Percentiles rank a stretch among this genome's conserved stretches.
These are phyloP conservation scores for Philotrypesis tridentata DNA, from an alignment of 1,140 invertebrate genomes.

Conservation along the genomic window DNA sequence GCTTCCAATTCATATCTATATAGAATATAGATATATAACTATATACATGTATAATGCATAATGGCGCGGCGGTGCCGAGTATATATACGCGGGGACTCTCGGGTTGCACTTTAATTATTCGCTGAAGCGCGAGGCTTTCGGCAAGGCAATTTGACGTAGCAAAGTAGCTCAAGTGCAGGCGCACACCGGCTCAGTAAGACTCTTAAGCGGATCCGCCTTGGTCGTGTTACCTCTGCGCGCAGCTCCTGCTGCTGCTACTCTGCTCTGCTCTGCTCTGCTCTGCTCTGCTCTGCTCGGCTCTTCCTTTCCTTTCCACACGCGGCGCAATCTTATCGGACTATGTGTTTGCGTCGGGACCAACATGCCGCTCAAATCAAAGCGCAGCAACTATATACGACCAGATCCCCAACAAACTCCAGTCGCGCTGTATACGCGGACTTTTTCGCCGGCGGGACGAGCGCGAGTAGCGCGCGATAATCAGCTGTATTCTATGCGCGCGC, in stretches of 20 bases:
- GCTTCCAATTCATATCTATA: not conserved
- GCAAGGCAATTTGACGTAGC: conserved; percentile 22
- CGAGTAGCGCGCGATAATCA: not conserved
- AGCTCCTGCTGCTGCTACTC: not conserved
- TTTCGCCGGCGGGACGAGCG: too few species aligned
- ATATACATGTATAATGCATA: too few species aligned
- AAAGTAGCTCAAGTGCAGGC: not conserved
- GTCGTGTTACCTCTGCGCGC: conserved; percentile 35
- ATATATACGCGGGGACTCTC: not conserved
- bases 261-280: too few species aligned
- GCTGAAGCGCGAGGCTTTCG: conserved; percentile 10
- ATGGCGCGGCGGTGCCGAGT: too few species aligned
- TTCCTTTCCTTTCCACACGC: conserved; percentile 30
- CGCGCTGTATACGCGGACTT: too few species aligned
- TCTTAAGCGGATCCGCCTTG: conserved; percentile 42
- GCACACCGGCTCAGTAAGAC: conserved; percentile 23
- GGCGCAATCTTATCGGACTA: conserved; percentile 22
- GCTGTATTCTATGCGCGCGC: not conserved
- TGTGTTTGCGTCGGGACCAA: not conserved
- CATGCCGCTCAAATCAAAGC: not conserved
- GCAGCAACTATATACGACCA: not conserved
- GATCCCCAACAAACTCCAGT: too few species aligned
- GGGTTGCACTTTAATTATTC: conserved; percentile 30
- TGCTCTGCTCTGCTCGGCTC: too few species aligned
- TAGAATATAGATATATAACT: not conserved